phyloP scores from a whole-genome alignment of 2,888 invertebrate genomes.

The Vandiemenella viatica region DNA sequence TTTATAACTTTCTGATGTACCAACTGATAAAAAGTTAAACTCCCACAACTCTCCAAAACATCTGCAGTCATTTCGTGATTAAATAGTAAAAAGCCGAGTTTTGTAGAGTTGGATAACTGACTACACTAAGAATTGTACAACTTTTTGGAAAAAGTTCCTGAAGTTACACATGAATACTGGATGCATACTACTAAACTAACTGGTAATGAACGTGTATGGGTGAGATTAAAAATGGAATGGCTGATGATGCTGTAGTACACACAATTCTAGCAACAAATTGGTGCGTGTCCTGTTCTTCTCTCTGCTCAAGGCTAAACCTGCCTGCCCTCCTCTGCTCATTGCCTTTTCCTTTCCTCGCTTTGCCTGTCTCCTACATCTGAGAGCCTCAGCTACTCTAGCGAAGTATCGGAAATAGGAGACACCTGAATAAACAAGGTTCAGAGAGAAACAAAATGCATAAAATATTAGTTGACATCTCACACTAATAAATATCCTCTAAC shows the following conservation, averaged over 20 bases:
- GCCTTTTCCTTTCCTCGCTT: too few relatives aligned
- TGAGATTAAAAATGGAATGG: neutral
- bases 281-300: neutral
- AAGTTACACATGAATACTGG: neutral
- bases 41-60: neutral
- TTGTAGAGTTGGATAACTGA: neutral
- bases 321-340: neutral
- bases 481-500: neutral
- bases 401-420: neutral
- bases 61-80: neutral
- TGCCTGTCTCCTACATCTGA: neutral
- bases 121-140: neutral
- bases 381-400: neutral
- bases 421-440: neutral
- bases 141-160: neutral
- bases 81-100: neutral
- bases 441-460: constrained; percentile 14
- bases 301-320: neutral
- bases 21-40: neutral
- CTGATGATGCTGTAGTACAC: neutral
- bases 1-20: too few relatives aligned
- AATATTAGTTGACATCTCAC: constrained; percentile 13
- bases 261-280: neutral
- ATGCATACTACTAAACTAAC: neutral
- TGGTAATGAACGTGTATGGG: neutral